Evolutionary conservation across 2,888 invertebrate genomes (phyloP).

Genomic region (Diachrysia chrysitis): DNA sequence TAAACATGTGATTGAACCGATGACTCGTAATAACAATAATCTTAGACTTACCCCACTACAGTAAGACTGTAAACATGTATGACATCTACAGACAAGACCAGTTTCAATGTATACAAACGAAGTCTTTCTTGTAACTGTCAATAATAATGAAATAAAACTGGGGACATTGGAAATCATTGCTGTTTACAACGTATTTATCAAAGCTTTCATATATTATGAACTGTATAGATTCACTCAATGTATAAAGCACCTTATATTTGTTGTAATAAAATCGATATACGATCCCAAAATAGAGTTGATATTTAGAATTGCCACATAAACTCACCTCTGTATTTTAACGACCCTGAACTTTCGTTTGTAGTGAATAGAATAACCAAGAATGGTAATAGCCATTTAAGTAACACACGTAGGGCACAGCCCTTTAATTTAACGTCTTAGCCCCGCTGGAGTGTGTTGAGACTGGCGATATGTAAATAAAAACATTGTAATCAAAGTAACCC

Average conservation of each 20-base stretch:
- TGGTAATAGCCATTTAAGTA: slow-evolving; percentile 43
- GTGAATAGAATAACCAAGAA: slow-evolving; percentile 47
- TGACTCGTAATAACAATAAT: slow-evolving; percentile 21
- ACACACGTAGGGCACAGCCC: slow-evolving; percentile 23
- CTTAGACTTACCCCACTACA: slow-evolving; percentile 10
- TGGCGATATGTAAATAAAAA: slow-evolving; percentile 44
- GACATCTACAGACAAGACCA: slow-evolving; percentile 8
- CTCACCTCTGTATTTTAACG: slow-evolving; percentile 60
- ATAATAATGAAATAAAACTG: slow-evolving; percentile 42
- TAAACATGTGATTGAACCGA: slow-evolving; percentile 14
- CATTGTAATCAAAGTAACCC: slow-evolving; percentile 58
- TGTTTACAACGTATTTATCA: slow-evolving; percentile 30
- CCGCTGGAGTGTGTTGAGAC: slow-evolving; percentile 33
- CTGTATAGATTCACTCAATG: background rate
- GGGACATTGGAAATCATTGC: slow-evolving; percentile 9
- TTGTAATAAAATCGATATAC: background rate
- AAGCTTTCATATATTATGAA: slow-evolving; percentile 20
- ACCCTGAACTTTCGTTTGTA: slow-evolving; percentile 47
- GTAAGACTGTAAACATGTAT: slow-evolving; percentile 29
- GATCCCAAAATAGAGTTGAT: background rate
- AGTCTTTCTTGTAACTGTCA: slow-evolving; percentile 35
- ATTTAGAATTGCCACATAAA: slow-evolving; percentile 11
- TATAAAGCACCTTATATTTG: background rate
- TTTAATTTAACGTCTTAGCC: slow-evolving; percentile 49
- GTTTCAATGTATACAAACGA: slow-evolving; percentile 34